Percentiles rank a stretch among this genome's conserved stretches.
Evolutionary conservation across 2,888 invertebrate species (phyloP).

Genomic region (Stegana nigrithorax): DNA sequence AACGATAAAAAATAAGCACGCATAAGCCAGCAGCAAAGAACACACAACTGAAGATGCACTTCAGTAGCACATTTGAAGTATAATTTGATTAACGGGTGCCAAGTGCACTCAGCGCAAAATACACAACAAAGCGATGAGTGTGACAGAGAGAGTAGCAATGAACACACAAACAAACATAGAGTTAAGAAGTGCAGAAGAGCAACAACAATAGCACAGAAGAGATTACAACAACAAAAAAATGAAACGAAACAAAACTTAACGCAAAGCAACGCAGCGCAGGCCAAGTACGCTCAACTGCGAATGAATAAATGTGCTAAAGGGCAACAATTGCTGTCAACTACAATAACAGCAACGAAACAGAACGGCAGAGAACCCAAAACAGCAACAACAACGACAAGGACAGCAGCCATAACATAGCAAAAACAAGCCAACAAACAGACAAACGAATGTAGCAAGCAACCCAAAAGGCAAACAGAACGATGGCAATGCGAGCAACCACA

Average conservation of each 20-base stretch:
- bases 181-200: neutral
- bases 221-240: neutral
- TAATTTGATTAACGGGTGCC: conserved; percentile 19
- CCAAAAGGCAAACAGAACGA: too few relatives aligned
- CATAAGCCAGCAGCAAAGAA: neutral
- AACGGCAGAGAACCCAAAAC: neutral
- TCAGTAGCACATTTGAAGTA: conserved; percentile 5
- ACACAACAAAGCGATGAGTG: neutral
- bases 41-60: neutral
- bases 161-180: conserved; percentile 6
- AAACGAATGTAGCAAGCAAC: too few relatives aligned
- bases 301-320: neutral
- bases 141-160: neutral
- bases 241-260: conserved; percentile 7
- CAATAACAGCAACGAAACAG: neutral
- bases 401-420: neutral
- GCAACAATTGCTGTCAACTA: neutral
- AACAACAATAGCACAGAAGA: neutral
- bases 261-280: neutral
- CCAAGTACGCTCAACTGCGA: neutral
- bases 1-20: neutral
- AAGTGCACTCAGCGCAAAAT: conserved; percentile 15
- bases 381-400: neutral
- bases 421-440: too few relatives aligned
- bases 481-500: too few relatives aligned